Evolutionary conservation across 2,113 vertebrate species (phyloP).

Genomic region (Oryctolagus cuniculus): DNA sequence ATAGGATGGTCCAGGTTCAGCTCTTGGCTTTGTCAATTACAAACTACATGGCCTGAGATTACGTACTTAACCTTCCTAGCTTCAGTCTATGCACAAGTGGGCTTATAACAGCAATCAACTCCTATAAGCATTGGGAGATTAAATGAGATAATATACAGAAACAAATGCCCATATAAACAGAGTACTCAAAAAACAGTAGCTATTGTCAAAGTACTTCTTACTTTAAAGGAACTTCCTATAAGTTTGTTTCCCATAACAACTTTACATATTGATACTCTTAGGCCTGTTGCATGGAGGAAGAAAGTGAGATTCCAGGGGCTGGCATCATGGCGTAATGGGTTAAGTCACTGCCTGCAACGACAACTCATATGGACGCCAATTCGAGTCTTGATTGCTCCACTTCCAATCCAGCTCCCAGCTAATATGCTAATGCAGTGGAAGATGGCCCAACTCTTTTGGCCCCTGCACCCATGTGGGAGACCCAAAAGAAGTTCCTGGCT

Average conservation of each 20-base stretch:
- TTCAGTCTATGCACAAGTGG: not conserved
- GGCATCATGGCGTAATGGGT: no score
- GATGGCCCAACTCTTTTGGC: no score
- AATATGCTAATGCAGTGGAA: no score
- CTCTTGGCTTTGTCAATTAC: constrained; percentile 1
- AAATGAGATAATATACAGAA: not conserved
- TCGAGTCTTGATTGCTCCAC: no score
- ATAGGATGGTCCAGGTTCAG: not conserved
- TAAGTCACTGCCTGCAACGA: no score
- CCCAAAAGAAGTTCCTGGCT: no score
- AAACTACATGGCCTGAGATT: not conserved
- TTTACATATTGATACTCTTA: not conserved
- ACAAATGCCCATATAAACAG: not conserved
- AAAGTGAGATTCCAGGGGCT: not conserved
- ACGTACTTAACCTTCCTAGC: not conserved
- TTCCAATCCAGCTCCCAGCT: no score
- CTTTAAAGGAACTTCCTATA: not conserved
- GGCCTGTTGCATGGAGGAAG: not conserved
- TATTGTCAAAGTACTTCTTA: not conserved
- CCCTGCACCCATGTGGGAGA: no score
- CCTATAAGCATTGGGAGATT: not conserved
- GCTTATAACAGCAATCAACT: not conserved
- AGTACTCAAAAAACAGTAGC: not conserved
- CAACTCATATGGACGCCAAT: no score
- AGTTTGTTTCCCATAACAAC: not conserved